phyloP scores from a whole-genome alignment of 2,888 invertebrate genomes.

The Acholoe squamosa region DNA sequence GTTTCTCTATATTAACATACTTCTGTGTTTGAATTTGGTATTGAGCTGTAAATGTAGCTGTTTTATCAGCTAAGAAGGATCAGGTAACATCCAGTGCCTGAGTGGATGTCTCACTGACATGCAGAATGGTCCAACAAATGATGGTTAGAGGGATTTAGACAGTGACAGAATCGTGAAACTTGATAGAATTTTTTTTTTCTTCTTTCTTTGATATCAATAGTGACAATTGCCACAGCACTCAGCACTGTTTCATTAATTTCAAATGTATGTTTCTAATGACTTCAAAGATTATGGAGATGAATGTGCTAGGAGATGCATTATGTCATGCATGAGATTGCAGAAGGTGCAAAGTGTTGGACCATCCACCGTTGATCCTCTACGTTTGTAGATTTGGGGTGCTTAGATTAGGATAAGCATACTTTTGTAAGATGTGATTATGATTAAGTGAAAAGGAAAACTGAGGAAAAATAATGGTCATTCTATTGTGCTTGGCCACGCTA shows the following conservation, averaged over 20 bases:
- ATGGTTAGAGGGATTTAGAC: no score
- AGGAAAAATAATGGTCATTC: no score
- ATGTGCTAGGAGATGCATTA: neutral
- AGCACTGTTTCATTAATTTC: neutral
- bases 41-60: neutral
- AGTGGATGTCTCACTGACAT: no score
- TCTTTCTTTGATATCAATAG: no score
- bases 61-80: no score
- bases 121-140: no score
- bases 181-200: no score
- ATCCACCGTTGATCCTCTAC: conserved; percentile 2
- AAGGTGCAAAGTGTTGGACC: neutral
- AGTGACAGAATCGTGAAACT: no score
- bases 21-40: neutral
- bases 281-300: neutral
- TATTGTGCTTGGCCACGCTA: neutral
- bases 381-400: neutral
- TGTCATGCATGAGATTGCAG: conserved; percentile 15
- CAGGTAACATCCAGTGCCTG: no score
- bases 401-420: conserved; percentile 21
- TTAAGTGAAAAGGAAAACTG: neutral
- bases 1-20: neutral
- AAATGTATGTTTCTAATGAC: neutral
- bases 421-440: neutral
- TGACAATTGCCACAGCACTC: neutral